Percentiles rank a stretch among this genome's conserved stretches.
phyloP scores from a whole-genome alignment of 1,140 invertebrate species.

The Trichogramma pretiosum region DNA sequence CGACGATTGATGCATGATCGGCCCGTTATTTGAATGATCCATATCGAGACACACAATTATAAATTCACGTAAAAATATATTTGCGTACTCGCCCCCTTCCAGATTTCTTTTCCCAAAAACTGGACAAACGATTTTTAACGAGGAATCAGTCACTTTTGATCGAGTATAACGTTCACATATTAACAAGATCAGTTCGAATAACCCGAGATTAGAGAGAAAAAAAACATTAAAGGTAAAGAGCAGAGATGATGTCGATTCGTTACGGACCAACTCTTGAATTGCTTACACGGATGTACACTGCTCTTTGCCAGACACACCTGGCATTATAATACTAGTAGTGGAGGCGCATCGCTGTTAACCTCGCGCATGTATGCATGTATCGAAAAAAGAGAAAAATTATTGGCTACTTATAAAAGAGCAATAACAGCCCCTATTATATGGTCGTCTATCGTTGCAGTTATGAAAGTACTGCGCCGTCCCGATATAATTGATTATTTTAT shows the following conservation, averaged over 20 bases:
- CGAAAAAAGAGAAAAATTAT: constrained; percentile 13
- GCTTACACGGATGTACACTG: constrained; percentile 15
- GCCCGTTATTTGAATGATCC: background rate
- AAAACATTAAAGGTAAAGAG: too few relatives aligned
- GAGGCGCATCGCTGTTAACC: too few relatives aligned
- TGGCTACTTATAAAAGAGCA: too few relatives aligned
- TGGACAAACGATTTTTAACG: constrained; percentile 8
- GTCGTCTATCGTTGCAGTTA: too few relatives aligned
- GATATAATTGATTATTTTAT: too few relatives aligned
- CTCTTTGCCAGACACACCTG: constrained; percentile 21
- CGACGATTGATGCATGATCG: background rate
- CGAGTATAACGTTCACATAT: background rate
- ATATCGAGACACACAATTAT: background rate
- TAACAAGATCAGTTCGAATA: background rate
- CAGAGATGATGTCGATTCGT: background rate
- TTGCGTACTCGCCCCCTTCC: background rate
- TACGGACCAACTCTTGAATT: constrained; percentile 33
- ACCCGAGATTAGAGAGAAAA: too few relatives aligned
- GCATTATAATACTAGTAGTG: too few relatives aligned
- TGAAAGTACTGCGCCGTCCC: too few relatives aligned
- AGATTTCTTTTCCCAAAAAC: too few relatives aligned
- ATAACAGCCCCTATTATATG: too few relatives aligned
- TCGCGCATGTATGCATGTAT: background rate
- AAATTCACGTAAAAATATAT: background rate
- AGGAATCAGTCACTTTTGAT: background rate